Evolutionary conservation across 2,888 invertebrate species (phyloP).

Genomic region (Limnephilus marmoratus): DNA sequence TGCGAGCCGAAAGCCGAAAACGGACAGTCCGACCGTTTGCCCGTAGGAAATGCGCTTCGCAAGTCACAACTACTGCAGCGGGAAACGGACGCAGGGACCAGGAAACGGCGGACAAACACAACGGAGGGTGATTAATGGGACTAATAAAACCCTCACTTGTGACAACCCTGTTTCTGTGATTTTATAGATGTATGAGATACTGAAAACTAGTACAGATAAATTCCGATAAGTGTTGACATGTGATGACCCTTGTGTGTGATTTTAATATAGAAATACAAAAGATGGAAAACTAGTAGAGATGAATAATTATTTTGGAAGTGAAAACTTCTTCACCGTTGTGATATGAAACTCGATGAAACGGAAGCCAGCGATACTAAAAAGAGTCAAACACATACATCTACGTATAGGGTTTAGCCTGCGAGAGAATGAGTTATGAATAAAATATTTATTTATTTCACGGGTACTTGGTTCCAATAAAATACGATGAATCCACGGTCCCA

Average conservation of each 20-base stretch:
- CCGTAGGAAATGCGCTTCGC: neutral
- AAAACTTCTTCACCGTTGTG: no score
- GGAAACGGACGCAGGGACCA: neutral
- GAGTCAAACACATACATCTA: no score
- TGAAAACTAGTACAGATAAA: neutral
- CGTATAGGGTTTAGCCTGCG: no score
- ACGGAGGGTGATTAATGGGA: constrained; percentile 21
- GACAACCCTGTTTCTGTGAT: constrained; percentile 9
- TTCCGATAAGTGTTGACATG: no score
- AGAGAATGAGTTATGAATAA: no score
- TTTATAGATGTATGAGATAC: neutral
- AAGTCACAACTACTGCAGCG: neutral
- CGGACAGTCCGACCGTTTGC: neutral
- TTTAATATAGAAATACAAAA: neutral
- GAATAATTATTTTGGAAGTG: no score
- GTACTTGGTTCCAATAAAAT: no score
- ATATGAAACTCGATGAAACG: no score
- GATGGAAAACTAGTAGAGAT: neutral
- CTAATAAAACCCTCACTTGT: constrained; percentile 28
- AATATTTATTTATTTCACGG: no score
- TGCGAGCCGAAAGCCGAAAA: neutral
- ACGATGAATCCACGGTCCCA: no score
- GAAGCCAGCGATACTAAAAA: no score
- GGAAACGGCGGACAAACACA: neutral
- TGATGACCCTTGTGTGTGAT: neutral